A percentile compares a stretch with the other conserved stretches of the same genome.
Evolutionary conservation across 1,140 invertebrate species (phyloP).

Genomic region (Lepidotrigona ventralis): DNA sequence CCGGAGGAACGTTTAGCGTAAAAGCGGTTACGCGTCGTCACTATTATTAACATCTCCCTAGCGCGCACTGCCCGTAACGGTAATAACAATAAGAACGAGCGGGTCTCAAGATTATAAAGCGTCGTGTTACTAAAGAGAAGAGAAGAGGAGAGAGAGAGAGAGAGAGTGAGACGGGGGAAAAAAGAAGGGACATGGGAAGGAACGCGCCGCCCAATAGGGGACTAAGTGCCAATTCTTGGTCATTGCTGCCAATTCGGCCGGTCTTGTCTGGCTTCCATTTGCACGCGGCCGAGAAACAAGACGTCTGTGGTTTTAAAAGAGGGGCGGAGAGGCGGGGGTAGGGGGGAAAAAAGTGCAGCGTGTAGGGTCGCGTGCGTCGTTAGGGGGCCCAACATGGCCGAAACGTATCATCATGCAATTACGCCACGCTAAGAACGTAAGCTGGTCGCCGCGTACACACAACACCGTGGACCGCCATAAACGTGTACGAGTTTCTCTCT

Average conservation of each 20-base stretch:
- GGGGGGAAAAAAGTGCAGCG: background rate
- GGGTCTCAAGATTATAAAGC: slow-evolving; percentile 22
- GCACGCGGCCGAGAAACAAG: slow-evolving; percentile 18
- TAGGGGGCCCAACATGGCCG: slow-evolving; percentile 30
- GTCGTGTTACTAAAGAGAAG: background rate
- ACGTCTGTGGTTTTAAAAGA: background rate
- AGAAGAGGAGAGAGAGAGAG: too few relatives aligned
- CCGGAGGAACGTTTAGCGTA: background rate
- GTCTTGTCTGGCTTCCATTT: slow-evolving; percentile 25
- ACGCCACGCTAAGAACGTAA: slow-evolving; percentile 47
- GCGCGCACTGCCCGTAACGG: background rate
- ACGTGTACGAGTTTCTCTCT: slow-evolving; percentile 19
- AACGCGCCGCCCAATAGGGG: slow-evolving; percentile 21
- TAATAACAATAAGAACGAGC: background rate
- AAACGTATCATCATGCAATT: slow-evolving; percentile 58
- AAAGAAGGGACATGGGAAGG: background rate
- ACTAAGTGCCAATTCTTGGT: slow-evolving; percentile 25
- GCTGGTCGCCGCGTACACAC: slow-evolving; percentile 23
- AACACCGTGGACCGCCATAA: slow-evolving; percentile 16
- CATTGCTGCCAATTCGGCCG: slow-evolving; percentile 31
- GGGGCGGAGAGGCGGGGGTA: too few relatives aligned
- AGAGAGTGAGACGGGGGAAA: too few relatives aligned
- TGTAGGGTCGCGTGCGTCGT: slow-evolving; percentile 50
- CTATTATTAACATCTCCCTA: slow-evolving; percentile 15
- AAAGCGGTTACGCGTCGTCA: background rate